Conservation (phyloP, 2,888 invertebrate genomes). For the Polydrusus pterygomalis region DNA sequence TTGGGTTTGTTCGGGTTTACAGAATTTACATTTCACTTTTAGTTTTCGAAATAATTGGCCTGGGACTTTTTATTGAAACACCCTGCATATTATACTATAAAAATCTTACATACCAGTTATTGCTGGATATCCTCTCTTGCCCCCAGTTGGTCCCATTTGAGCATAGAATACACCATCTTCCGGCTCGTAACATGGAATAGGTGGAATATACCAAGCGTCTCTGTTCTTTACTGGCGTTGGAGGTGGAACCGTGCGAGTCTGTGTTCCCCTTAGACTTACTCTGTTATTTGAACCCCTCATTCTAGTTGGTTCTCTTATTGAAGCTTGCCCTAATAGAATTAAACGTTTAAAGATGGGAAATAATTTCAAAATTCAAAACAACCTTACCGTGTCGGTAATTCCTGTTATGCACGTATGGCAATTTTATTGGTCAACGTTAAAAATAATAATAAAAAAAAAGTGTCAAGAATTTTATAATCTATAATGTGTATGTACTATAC, state of each 20-base stretch:
- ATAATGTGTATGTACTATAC: no score
- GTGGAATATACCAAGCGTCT: slow-evolving; percentile 89
- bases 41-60: no score
- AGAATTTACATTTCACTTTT: no score
- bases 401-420: neutral
- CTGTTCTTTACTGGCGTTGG: slow-evolving; percentile 78
- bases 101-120: slow-evolving; percentile 80
- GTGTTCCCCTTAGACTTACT: slow-evolving; percentile 62
- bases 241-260: slow-evolving; percentile 78
- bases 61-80: no score
- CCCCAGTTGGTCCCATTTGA: slow-evolving; percentile 95
- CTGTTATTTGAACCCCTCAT: slow-evolving; percentile 52
- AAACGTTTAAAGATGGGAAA: neutral
- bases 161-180: slow-evolving; percentile 94
- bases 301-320: slow-evolving; percentile 41
- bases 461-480: no score
- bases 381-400: slow-evolving; percentile 13
- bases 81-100: no score
- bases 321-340: slow-evolving; percentile 31
- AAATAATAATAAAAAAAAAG: no score
- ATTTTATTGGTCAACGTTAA: no score
- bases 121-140: slow-evolving; percentile 91
- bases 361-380: neutral
- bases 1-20: no score
- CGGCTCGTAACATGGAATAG: slow-evolving; percentile 91